These are phyloP conservation scores for Luscinia luscinia DNA, from an alignment of 2,797 vertebrate species.

Conservation along the genomic window DNA sequence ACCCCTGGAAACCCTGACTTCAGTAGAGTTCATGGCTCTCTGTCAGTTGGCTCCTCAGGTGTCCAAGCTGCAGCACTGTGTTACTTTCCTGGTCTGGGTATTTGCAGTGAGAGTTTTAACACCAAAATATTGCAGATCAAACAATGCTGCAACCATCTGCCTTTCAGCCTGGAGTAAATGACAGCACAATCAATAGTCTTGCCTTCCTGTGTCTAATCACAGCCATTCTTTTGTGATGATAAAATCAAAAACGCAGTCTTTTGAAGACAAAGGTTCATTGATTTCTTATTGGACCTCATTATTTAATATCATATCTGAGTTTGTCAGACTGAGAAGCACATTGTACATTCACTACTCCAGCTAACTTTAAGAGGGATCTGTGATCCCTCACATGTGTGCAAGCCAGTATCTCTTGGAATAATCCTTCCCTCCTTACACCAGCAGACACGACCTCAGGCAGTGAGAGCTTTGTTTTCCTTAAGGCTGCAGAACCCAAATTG, in stretches of 20 bases:
- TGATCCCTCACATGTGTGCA: neutral
- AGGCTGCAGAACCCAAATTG: constrained; percentile 4
- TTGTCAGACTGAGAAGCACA: neutral
- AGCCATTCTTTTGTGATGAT: neutral
- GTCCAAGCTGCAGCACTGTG: neutral
- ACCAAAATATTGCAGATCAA: neutral
- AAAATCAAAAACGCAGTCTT: neutral
- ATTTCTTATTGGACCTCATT: neutral
- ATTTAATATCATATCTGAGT: neutral
- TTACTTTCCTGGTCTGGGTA: neutral
- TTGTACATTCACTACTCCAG: neutral
- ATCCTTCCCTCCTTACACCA: neutral
- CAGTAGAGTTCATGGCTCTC: neutral
- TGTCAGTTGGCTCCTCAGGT: rapidly evolving
- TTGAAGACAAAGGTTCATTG: neutral
- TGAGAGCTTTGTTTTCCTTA: constrained; percentile 20
- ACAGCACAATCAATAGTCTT: neutral
- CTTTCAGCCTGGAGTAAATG: neutral
- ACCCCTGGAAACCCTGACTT: neutral
- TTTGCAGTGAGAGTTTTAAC: neutral
- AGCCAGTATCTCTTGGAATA: neutral
- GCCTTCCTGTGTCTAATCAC: neutral
- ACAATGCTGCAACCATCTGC: neutral
- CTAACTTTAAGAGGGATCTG: neutral
- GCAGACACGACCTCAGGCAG: neutral